These are phyloP conservation scores for Rhadina sibilatrix DNA, from an alignment of 2,113 vertebrate genomes.

Conservation along the genomic window DNA sequence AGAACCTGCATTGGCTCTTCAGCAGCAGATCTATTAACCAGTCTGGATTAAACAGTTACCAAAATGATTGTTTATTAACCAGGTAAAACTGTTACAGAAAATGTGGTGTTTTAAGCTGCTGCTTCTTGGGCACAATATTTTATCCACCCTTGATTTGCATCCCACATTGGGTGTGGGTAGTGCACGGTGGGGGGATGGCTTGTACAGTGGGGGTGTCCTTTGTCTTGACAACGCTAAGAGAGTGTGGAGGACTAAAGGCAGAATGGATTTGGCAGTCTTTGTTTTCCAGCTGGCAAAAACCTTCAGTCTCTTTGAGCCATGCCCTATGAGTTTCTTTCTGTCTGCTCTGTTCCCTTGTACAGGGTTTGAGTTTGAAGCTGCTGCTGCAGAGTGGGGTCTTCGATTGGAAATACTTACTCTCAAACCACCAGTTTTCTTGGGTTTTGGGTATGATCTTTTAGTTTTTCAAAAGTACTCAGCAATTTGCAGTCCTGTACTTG, in stretches of 20 bases:
- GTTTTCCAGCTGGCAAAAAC: neutral
- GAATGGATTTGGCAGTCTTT: neutral
- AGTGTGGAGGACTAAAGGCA: neutral
- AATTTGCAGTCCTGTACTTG: neutral
- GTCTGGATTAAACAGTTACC: slow-evolving; percentile 17
- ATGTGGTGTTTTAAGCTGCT: neutral
- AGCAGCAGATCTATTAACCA: neutral
- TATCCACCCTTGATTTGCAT: neutral
- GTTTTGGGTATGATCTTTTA: neutral
- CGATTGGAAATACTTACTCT: neutral
- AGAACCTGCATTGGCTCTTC: neutral
- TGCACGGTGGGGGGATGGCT: rapidly evolving
- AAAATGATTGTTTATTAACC: neutral
- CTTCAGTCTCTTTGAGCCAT: neutral
- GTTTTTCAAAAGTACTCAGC: neutral
- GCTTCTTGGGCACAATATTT: neutral
- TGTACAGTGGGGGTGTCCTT: neutral
- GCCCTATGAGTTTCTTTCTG: rapidly evolving
- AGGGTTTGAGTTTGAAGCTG: neutral
- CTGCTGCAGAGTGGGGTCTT: neutral
- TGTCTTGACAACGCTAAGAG: neutral
- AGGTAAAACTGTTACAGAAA: neutral
- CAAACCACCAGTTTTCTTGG: neutral
- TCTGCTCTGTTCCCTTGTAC: neutral
- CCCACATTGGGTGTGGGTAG: rapidly evolving